A percentile compares a stretch with the other conserved stretches of the same genome.
phyloP scores from a whole-genome alignment of 2,797 vertebrate species.

The Adelosebastes latens region DNA sequence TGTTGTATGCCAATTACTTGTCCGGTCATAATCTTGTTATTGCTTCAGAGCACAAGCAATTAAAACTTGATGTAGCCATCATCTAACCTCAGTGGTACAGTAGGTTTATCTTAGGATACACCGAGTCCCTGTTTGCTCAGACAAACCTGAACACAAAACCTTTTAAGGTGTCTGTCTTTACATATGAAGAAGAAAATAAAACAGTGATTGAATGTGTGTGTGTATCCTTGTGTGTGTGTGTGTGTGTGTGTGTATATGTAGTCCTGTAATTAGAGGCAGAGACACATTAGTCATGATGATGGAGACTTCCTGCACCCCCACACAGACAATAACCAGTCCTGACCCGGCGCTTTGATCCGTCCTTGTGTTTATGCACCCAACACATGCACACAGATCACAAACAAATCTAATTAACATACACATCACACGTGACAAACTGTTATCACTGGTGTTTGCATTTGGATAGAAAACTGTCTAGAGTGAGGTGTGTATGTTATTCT shows the following conservation, averaged over 20 bases:
- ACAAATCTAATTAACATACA: slow-evolving; percentile 17
- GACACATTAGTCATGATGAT: slow-evolving; percentile 61
- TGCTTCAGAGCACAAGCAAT: slow-evolving; percentile 43
- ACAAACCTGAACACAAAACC: neutral
- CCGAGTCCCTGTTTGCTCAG: neutral
- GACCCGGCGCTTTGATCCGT: slow-evolving; percentile 61
- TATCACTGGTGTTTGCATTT: slow-evolving; percentile 6
- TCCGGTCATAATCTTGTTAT: slow-evolving; percentile 43
- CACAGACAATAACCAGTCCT: slow-evolving; percentile 61
- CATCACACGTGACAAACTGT: neutral
- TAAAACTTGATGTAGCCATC: slow-evolving; percentile 2
- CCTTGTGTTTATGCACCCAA: slow-evolving; percentile 19
- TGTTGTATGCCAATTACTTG: slow-evolving; percentile 46
- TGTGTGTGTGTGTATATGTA: slow-evolving; percentile 5
- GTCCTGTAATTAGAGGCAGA: slow-evolving; percentile 57
- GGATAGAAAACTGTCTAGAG: neutral
- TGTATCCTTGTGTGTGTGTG: neutral
- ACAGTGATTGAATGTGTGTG: neutral
- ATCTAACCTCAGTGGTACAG: neutral
- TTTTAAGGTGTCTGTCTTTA: neutral
- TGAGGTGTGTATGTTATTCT: neutral
- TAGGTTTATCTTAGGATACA: neutral
- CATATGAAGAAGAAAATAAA: neutral
- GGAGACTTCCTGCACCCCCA: slow-evolving; percentile 67
- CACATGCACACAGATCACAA: slow-evolving; percentile 4